Base-by-base conservation (phyloP, 2,113 vertebrate genomes). In the Etheostoma spectabile region DNA sequence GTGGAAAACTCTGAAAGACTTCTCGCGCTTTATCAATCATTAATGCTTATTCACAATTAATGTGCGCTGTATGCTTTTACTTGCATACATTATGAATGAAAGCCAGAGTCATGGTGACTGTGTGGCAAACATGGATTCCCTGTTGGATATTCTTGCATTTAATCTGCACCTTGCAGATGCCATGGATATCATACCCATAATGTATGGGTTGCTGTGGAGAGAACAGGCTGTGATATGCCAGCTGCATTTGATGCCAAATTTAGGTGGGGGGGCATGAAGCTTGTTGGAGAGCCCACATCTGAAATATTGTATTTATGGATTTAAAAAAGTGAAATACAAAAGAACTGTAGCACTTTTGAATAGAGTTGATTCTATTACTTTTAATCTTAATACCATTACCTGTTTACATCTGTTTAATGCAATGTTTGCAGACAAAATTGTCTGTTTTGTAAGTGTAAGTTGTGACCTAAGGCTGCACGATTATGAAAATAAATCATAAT, bases 31-130 rank as follows among this genome's bases (percentile, higher is more conserved):
- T 61, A 80, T 91, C 22, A 84, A 91, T 89, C 68, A 80, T 88
- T 88, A 22, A 92, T 86, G 69, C 57, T 77, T 64, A 67, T 88
- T 82, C 71, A 80, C 24, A 80, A 86, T 83, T 87, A 63, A 89
- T 88, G 66, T 19, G 6, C 0, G 49, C 77, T 30, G 70, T 74
- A 57, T 67, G 56, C 62, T 90, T 84, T 86, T 82, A 83, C 57
- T 38, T 38, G 11, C 53, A 79, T 92, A 12, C 62, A 86, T 85
- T 78, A 91, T 85, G 19, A 71, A 84, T 74, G 35, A 75, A 79
- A 85, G 66, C 66, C 22, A 19, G 48, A 69, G 27, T 72, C 33
- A 21, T 51, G 66, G 71, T 33, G 62, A 62, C n/a, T 52, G 21
- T 48, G 61, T 82, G 63, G 63, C 30, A 80, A 78, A 74, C 56